These are phyloP conservation scores for Ctenosaura bakeri DNA, from an alignment of 2,797 vertebrate genomes.

Conservation along the genomic window DNA sequence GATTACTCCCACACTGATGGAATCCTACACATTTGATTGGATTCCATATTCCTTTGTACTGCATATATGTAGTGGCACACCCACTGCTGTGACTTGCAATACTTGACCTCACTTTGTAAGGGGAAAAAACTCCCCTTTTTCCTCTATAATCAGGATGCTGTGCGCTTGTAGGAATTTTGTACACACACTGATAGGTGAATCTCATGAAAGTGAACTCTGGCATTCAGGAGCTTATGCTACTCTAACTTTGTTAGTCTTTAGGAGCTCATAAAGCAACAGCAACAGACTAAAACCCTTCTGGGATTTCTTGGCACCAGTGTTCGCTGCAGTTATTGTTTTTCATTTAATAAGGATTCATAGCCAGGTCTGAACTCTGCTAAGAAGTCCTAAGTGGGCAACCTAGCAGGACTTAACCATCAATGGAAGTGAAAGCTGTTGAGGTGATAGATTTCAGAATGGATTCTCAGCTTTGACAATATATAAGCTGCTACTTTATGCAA, in stretches of 20 bases:
- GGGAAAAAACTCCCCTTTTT: too few relatives aligned
- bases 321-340: not conserved
- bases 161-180: not conserved
- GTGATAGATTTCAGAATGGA: not conserved
- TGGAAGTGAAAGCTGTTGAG: too few relatives aligned
- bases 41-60: not conserved
- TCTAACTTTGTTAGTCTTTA: not conserved
- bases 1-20: conserved; percentile 17
- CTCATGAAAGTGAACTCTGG: not conserved
- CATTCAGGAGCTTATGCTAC: not conserved
- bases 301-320: not conserved
- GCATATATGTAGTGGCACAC: not conserved
- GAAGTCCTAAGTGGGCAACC: not conserved
- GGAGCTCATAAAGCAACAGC: too few relatives aligned
- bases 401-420: not conserved
- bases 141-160: not conserved
- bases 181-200: not conserved
- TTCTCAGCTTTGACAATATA: not conserved
- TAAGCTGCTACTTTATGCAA: not conserved
- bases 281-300: not conserved
- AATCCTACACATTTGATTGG: not conserved
- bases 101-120: not conserved
- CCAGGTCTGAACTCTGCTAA: not conserved
- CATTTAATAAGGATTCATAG: not conserved
- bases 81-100: not conserved